These are phyloP conservation scores for Euzetes globulus DNA, from an alignment of 2,888 invertebrate species.

Conservation along the genomic window DNA sequence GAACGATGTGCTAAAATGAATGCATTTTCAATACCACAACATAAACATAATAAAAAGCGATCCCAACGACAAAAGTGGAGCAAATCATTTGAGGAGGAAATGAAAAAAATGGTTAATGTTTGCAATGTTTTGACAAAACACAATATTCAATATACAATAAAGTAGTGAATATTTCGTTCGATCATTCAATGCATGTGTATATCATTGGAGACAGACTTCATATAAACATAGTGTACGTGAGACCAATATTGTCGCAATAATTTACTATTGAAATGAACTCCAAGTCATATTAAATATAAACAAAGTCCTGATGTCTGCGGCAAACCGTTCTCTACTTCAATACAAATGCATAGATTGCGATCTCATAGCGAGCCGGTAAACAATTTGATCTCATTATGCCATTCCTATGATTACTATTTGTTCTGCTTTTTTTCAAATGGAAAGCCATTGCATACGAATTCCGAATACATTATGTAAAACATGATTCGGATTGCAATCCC, in stretches of 20 bases:
- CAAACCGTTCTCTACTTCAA: neutral
- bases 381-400: neutral
- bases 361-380: neutral
- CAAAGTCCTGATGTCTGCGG: neutral
- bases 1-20: conserved; percentile 24
- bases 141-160: neutral
- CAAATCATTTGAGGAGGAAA: conserved; percentile 26
- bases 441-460: too few species aligned
- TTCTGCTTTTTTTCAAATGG: neutral
- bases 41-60: conserved; percentile 23
- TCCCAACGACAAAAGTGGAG: neutral
- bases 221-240: neutral
- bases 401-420: neutral
- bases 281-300: neutral
- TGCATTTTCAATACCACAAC: conserved; percentile 24
- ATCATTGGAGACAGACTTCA: conserved; percentile 1
- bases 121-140: neutral
- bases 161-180: neutral
- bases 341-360: too few species aligned
- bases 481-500: neutral
- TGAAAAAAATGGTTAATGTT: conserved; percentile 22
- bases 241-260: conserved; percentile 6
- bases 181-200: conserved; percentile 3
- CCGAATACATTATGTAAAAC: neutral
- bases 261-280: neutral